Evolutionary conservation across 2,888 invertebrate species (phyloP), one percentile per base, ranked within the genome.

Genomic region (Digitonthophagus gazella): DNA sequence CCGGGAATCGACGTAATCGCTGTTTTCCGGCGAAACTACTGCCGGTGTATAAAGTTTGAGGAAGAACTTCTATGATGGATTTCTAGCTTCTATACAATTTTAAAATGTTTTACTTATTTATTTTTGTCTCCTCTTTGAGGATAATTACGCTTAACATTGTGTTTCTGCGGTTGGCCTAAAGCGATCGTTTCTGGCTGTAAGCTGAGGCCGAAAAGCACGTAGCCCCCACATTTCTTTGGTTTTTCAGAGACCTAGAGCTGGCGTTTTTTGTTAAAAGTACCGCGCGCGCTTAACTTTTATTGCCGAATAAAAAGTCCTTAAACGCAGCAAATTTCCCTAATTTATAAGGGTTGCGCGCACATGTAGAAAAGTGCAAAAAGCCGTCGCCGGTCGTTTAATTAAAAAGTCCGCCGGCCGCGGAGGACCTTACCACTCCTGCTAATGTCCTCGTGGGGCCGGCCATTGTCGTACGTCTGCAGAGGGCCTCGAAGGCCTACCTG

Each of bases 301-400:
- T 11, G 61, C 61, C 19, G 66, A 61, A 66, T 57, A 67, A 69
- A 69, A 67, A 70, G 65, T 64, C 66, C 68, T 68, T 68, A 68
- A 70, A 70, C 67, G 64, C 58, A 65, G 67, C 67, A 63, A 70
- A 70, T 70, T 70, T 68, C 65, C 66, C 64, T 70, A 70, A 70
- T 70, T 67, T 70, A 70, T 70, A 66, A 61, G 61, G 61, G 61
- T 64, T 18, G 70, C 65, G 64, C 63, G 44, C 70, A 70, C 68
- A 70, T 70, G 70, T 61, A 77, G 75, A 72, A 77, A 77, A 77
- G 61, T 75, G 77, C 75, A 79, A 78, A 80, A 70, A 81, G 28
- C 28, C 8, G 28, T 11, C 6, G 76, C 74, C 76, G 77, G 78
- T 78, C 76, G 77, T 79, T 80, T 80, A 80, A 81, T 80, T 80